Percentiles rank a stretch among this genome's conserved stretches.
Evolutionary conservation across 2,113 vertebrate genomes (phyloP).

Genomic region (Zosterops japonicus): DNA sequence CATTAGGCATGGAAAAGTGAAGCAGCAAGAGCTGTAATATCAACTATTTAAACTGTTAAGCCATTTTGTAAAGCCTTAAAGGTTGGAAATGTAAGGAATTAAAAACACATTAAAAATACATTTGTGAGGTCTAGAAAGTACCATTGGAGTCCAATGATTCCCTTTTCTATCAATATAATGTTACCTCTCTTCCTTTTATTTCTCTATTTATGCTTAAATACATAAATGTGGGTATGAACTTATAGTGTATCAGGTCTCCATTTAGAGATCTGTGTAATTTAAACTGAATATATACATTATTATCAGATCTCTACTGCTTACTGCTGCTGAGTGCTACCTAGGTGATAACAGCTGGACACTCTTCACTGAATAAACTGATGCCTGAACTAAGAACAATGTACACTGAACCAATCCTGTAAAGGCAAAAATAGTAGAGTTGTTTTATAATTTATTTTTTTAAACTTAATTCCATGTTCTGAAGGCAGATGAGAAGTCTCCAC

Average conservation of each 20-base stretch:
- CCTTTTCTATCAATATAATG: background rate
- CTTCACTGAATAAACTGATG: background rate
- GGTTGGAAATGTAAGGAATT: background rate
- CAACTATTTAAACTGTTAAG: background rate
- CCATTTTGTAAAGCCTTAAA: background rate
- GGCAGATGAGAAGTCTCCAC: rapidly evolving
- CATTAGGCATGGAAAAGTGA: background rate
- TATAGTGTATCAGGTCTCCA: background rate
- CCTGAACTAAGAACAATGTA: background rate
- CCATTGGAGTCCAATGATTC: background rate
- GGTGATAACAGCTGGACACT: background rate
- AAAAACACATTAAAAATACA: background rate
- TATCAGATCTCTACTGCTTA: background rate
- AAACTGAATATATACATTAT: background rate
- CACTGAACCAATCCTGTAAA: background rate
- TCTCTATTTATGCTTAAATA: background rate
- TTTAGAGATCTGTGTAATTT: background rate
- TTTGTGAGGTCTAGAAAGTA: background rate
- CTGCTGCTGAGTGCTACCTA: background rate
- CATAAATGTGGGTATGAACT: background rate
- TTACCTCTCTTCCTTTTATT: background rate
- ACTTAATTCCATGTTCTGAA: background rate
- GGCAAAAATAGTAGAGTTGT: background rate
- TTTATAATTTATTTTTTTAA: background rate
- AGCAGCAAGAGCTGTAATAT: background rate